Base-by-base conservation (phyloP, 2,113 vertebrate genomes). In the Lanius collurio region DNA sequence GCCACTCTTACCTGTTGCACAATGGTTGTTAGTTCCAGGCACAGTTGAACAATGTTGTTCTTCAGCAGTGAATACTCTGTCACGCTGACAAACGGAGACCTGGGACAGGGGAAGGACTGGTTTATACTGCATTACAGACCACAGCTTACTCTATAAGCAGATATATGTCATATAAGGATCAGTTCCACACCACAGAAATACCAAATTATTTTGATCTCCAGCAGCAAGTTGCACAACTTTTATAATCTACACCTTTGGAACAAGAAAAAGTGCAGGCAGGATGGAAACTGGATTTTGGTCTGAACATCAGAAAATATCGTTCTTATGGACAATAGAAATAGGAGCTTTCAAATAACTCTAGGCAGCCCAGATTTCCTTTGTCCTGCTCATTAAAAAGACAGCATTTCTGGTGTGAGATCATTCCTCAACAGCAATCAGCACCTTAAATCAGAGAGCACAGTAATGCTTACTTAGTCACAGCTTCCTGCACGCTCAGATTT, bases 11-110 rank as follows among this genome's bases (percentile, higher is more conserved):
- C 99, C 99, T 99, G 99, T 98, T 99, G 99, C 96, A 99, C 99
- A 70, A 99, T 99, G 96, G 99, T 98, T 87, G 98, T 99, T 94
- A 99, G 97, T 98, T 99, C 99, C 97, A 99, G 97, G 98, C 99
- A 99, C 98, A 99, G 98, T 98, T 99, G 99, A 97, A 99, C 99
- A 79, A 99, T 99, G 96, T 99, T 99, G 97, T 98, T 99, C 98
- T 99, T 99, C 97, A 99, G 98, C 97, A 99, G 97, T 27, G 99
- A 99, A 95, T 99, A 99, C 96, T 99, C 99, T 65, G 99, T 98
- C 98, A 99, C 99, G 11, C 98, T 99, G 97, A 99, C 99, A 94
- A 99, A 99, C 3, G 99, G 99, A 96, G 99, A 98, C 98, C 99
- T 99, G 98, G 30, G 93, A 91, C 26, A 90, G 57, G 90, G 79